Evolutionary conservation across 2,888 invertebrate genomes (phyloP), one percentile per base, ranked within the genome.

Genomic region (Hesperia comma): DNA sequence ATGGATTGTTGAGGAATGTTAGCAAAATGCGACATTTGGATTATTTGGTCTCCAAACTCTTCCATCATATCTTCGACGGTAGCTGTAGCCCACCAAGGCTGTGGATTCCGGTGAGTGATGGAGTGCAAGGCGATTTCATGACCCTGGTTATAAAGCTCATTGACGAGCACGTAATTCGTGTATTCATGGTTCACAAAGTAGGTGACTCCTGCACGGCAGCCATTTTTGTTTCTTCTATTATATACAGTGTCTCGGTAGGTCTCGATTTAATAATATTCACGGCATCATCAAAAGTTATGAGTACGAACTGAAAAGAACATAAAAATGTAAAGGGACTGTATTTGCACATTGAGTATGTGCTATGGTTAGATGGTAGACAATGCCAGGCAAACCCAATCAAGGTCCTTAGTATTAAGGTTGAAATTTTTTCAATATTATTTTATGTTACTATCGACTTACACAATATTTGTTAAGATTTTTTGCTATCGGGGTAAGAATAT

Each of bases 101-200:
- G 93, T 5, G 90, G 87, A 1, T 89, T 84, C 49, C 88, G 86
- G 71, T 95, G 95, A 1, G 93, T 93, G 37, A 96, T 93, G n/a
- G 96, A 95, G 79, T 96, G 95, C 0, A 95, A 87, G 0, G 94
- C 95, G 6, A 96, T 94, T 81, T 96, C 96, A 71, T 94, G 95
- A 0, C 95, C 87, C 2, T 70, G 70, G 63, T 86, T 88, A 74
- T 94, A 94, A 0, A 96, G 85, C 57, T 94, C 91, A 75, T 95
- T 94, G 1, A 95, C 90, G 6, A 90, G 75, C 8, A 87, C 81
- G 76, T 96, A 96, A 82, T 96, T 94, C 0, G 95, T 95, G 79
- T 96, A 96, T 71, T 96, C 95, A 74, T 96, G 96, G 37, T 94
- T 95, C 46, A 96, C 90, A 81, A 94, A 96, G 83, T 95, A 95